Base-by-base conservation (phyloP, 2,113 vertebrate genomes). In the Loxodonta africana region DNA sequence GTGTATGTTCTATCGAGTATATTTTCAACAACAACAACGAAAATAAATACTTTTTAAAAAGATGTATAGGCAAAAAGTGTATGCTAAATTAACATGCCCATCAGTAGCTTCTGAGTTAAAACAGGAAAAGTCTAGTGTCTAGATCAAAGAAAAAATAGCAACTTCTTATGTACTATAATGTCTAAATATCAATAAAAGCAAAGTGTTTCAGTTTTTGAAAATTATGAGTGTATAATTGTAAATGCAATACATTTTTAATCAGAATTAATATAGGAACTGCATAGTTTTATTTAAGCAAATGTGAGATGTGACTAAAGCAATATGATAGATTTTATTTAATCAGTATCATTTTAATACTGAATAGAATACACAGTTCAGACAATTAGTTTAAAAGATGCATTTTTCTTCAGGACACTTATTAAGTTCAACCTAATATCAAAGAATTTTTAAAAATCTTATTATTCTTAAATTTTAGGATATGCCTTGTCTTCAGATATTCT, bases 331-430 rank as follows among this genome's bases (percentile, higher is more conserved):
- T 98, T 97, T 96, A 97, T 97, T 98, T 98, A 98, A 98, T 98
- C 97, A 98, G 98, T 95, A 97, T 98, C 92, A 98, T 97, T 98
- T 99, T 98, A 98, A 98, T 98, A 98, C 98, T 98, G 98, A 98
- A 97, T 98, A 97, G 98, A 98, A 98, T 98, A 98, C 98, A 98
- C 92, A 9, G 96, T 98, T 97, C 94, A 98, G 98, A 98, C 98
- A 99, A 98, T 98, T 98, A 99, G 98, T 97, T 98, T 98, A 98
- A 98, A 98, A 98, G 97, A 98, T 98, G 98, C 98, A 98, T 98
- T 98, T 97, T 97, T 97, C 98, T 98, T 98, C 90, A 95, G 95
- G 98, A 97, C 95, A 98, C 97, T 98, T 98, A 98, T 97, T 98
- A 98, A 98, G 97, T 98, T 98, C 97, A 98, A 98, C 97, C 87